Percentiles rank a stretch among this genome's conserved stretches.
phyloP scores from a whole-genome alignment of 2,113 vertebrate species.

The Aviceda subcristata region DNA sequence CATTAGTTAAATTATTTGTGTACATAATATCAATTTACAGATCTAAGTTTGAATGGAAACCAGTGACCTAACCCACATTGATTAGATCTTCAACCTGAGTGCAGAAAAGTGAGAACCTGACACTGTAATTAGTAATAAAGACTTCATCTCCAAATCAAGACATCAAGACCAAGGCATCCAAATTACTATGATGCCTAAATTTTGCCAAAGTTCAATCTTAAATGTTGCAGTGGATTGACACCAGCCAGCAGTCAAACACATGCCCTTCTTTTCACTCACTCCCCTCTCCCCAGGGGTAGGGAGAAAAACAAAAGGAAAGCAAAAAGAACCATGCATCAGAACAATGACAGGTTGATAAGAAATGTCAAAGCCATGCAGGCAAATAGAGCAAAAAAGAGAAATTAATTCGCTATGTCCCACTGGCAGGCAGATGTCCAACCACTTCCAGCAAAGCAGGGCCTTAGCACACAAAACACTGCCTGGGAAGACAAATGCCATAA shows the following conservation, averaged over 20 bases:
- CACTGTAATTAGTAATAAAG: not conserved
- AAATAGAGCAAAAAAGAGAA: not conserved
- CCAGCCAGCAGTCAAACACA: not conserved
- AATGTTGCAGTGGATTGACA: not conserved
- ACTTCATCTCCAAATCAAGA: not conserved
- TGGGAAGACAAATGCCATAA: not conserved
- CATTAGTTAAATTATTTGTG: not conserved
- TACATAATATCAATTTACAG: not conserved
- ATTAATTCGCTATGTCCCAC: not conserved
- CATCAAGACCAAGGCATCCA: not conserved
- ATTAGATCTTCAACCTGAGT: not conserved
- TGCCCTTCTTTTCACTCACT: not conserved
- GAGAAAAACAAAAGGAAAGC: not conserved
- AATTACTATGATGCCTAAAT: not conserved
- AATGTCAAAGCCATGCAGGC: not conserved
- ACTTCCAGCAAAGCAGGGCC: not conserved
- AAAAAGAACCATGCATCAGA: not conserved
- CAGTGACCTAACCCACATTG: not conserved
- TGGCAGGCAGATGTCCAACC: not conserved
- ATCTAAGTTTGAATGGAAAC: not conserved
- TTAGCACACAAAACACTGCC: not conserved
- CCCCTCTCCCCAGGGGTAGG: fast-evolving
- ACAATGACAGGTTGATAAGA: not conserved
- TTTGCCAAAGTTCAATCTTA: not conserved
- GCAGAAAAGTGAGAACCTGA: not conserved